These are phyloP conservation scores for Catharus minimus DNA, from an alignment of 2,113 vertebrate species.

Conservation along the genomic window DNA sequence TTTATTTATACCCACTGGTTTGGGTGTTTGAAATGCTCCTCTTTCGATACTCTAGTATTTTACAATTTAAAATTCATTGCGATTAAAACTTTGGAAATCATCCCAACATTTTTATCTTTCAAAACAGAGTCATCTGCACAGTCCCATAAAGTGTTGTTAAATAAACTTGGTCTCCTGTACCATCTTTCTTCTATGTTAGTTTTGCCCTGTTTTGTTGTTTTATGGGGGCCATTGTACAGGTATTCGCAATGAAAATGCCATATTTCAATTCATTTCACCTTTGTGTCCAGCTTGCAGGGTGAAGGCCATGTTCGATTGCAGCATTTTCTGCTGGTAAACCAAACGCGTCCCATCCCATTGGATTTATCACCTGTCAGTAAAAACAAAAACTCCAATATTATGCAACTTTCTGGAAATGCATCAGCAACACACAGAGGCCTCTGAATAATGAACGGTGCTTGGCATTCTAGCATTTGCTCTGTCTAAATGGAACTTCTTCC, in stretches of 20 bases:
- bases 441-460: background rate
- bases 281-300: conserved; percentile 91
- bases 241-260: background rate
- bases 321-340: conserved; percentile 97
- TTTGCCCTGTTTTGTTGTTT: background rate
- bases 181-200: background rate
- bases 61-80: background rate
- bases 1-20: background rate
- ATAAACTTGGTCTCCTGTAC: background rate
- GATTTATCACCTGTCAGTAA: conserved; percentile 88
- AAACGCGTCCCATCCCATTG: conserved; percentile 98
- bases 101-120: background rate
- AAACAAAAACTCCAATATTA: background rate
- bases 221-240: background rate
- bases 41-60: background rate
- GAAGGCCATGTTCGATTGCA: conserved; percentile 87
- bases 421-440: background rate
- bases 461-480: background rate
- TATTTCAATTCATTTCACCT: conserved; percentile 70
- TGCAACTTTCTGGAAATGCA: background rate
- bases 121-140: background rate
- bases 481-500: background rate
- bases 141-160: background rate
- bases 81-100: conserved; percentile 25
- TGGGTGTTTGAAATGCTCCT: background rate